Evolutionary conservation across 1,140 invertebrate species (phyloP).

Genomic region (Cepaea nemoralis): DNA sequence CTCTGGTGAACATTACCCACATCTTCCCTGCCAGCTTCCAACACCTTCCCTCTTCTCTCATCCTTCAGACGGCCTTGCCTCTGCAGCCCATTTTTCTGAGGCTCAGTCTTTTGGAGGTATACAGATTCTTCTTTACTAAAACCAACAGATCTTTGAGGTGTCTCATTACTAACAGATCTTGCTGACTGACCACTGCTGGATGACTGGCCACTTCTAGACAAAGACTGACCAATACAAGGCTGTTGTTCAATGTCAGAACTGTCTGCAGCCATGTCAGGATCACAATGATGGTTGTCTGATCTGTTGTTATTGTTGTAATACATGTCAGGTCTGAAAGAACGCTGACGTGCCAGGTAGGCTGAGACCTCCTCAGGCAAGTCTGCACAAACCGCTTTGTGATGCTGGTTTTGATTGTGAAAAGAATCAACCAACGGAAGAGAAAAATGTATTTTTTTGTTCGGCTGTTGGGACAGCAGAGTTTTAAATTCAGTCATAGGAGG

Average conservation of each 20-base stretch:
- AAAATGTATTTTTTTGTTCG: not conserved
- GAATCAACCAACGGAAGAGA: not conserved
- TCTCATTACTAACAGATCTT: not conserved
- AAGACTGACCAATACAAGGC: not conserved
- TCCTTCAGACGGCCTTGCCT: not conserved
- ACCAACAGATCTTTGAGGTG: not conserved
- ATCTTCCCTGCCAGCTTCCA: not conserved
- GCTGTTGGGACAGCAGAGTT: not conserved
- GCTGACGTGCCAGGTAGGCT: not conserved
- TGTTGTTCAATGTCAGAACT: not conserved
- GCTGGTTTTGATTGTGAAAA: not conserved
- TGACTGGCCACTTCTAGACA: not conserved
- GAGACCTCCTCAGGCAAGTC: not conserved
- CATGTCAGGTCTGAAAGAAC: not conserved
- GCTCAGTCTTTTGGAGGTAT: not conserved
- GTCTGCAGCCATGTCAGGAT: too few species aligned
- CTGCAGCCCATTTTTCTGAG: not conserved
- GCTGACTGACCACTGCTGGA: not conserved
- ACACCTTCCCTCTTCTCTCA: not conserved
- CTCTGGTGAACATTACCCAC: too few species aligned
- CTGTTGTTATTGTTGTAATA: slow-evolving; percentile 5
- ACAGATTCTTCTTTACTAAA: not conserved
- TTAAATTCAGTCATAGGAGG: not conserved
- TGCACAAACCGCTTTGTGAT: not conserved
- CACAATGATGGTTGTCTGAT: not conserved